phyloP scores from a whole-genome alignment of 2,797 vertebrate genomes.

The Pipistrellus pygmaeus region DNA sequence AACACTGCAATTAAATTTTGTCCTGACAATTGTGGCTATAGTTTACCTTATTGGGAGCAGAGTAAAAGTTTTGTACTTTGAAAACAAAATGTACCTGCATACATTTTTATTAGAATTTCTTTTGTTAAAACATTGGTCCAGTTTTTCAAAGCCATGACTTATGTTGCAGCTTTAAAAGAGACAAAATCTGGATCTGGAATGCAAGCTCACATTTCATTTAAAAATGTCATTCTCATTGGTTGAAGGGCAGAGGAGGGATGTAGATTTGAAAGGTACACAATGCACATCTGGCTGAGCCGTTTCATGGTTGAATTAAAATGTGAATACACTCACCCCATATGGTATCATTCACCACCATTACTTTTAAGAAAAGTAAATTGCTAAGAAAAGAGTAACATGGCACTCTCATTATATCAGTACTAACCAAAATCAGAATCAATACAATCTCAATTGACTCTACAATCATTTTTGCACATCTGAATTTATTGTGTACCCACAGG shows the following conservation, averaged over 20 bases:
- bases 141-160: neutral
- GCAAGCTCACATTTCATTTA: neutral
- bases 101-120: neutral
- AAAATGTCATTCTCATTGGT: neutral
- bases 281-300: neutral
- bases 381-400: neutral
- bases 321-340: neutral
- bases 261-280: neutral
- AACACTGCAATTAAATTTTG: neutral
- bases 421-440: constrained; percentile 38
- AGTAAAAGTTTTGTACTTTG: neutral
- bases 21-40: neutral
- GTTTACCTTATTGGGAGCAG: neutral
- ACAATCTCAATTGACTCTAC: neutral
- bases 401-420: neutral
- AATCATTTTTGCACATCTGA: neutral
- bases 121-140: neutral
- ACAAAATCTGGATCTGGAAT: neutral
- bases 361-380: constrained; percentile 34
- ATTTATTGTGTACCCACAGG: neutral
- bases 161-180: neutral
- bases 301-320: constrained; percentile 33
- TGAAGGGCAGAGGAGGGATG: neutral
- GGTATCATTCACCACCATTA: neutral
- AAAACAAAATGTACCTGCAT: neutral